A percentile compares a stretch with the other conserved stretches of the same genome.
These are phyloP conservation scores for Gallinago stenura DNA, from an alignment of 2,797 vertebrate species.

Conservation along the genomic window DNA sequence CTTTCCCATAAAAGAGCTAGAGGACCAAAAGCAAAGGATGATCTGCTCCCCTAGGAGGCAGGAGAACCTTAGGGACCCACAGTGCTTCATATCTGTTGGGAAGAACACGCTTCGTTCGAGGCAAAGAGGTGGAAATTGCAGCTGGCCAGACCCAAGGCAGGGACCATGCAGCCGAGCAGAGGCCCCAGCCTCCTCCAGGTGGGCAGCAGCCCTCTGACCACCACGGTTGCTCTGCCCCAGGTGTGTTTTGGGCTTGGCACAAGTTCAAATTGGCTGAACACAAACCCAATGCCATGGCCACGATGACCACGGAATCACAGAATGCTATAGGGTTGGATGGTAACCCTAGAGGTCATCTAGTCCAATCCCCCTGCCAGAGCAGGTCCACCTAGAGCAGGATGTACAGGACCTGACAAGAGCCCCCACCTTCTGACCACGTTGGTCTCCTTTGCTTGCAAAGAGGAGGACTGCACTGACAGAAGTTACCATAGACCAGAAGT, in stretches of 20 bases:
- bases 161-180: background rate
- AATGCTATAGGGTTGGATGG: too few species aligned
- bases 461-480: background rate
- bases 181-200: background rate
- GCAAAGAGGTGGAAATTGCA: background rate
- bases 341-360: too few species aligned
- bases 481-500: background rate
- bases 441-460: background rate
- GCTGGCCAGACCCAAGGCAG: background rate
- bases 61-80: accelerated
- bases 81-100: accelerated
- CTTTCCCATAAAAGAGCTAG: background rate
- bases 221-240: accelerated
- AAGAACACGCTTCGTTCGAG: background rate
- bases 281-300: accelerated
- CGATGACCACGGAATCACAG: too few species aligned
- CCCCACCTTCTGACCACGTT: accelerated
- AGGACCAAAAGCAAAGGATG: background rate
- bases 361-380: too few species aligned
- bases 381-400: too few species aligned
- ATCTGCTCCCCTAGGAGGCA: background rate
- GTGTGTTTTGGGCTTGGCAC: background rate
- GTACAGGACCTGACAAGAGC: background rate
- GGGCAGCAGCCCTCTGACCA: background rate
- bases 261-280: background rate